phyloP scores from a whole-genome alignment of 2,797 vertebrate genomes.

The Psittacula derbiana region DNA sequence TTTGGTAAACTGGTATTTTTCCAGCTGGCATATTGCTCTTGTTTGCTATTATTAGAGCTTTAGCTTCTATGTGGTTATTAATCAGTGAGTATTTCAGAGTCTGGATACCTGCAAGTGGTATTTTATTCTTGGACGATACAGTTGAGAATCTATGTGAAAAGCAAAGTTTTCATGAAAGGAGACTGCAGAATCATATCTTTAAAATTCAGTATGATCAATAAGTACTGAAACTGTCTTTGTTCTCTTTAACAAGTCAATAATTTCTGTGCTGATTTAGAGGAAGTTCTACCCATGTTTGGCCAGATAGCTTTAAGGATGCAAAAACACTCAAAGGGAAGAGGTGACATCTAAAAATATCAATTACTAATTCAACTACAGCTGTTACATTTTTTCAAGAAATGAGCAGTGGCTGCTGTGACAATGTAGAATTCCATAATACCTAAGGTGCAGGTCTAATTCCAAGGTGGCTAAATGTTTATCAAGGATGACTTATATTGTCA shows the following conservation, averaged over 20 bases:
- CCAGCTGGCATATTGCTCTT: neutral
- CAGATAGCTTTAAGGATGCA: neutral
- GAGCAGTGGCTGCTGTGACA: neutral
- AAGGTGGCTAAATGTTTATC: neutral
- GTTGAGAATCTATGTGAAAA: neutral
- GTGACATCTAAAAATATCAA: neutral
- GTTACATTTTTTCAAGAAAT: neutral
- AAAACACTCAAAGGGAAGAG: neutral
- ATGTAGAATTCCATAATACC: neutral
- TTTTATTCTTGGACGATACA: neutral
- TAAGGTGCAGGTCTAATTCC: neutral
- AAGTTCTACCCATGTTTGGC: too few relatives aligned
- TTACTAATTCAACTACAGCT: neutral
- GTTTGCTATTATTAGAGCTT: neutral
- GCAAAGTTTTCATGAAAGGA: neutral
- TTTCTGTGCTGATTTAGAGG: neutral
- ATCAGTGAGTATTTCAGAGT: neutral
- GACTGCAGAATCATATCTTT: neutral
- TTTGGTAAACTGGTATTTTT: neutral
- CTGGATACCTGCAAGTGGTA: neutral
- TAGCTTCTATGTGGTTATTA: neutral
- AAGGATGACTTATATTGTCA: neutral
- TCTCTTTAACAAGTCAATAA: neutral
- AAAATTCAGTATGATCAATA: neutral
- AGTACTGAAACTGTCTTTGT: neutral